Percentiles rank a stretch among this genome's conserved stretches.
Conservation (phyloP, 2,888 invertebrate genomes). For the Melanargia galathea region DNA sequence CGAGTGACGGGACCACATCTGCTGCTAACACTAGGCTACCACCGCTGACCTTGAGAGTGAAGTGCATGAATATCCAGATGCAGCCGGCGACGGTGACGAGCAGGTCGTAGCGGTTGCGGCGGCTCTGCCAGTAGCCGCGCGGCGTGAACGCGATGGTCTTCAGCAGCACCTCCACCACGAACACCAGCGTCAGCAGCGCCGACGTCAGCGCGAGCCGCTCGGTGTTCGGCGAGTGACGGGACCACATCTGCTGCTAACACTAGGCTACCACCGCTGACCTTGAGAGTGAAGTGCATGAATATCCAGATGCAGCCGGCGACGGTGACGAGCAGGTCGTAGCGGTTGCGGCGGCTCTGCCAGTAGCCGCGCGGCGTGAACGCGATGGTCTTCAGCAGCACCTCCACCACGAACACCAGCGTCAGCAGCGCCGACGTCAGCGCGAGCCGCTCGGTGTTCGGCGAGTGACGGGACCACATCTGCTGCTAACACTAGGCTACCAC, state of each 20-base stretch:
- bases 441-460: conserved; percentile 89
- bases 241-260: no score
- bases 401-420: conserved; percentile 96
- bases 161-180: conserved; percentile 97
- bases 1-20: no score
- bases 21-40: no score
- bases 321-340: conserved; percentile 98
- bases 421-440: conserved; percentile 94
- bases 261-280: no score
- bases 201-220: conserved; percentile 93
- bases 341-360: conserved; percentile 98
- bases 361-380: conserved; percentile 99
- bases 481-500: no score
- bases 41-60: conserved; percentile 92
- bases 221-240: conserved; percentile 89
- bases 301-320: conserved; percentile 96
- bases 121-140: conserved; percentile 98
- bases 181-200: conserved; percentile 94
- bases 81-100: conserved; percentile 98
- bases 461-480: no score
- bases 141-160: conserved; percentile 99
- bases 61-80: conserved; percentile 96
- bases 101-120: conserved; percentile 98
- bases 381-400: conserved; percentile 98
- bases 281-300: conserved; percentile 94